Conservation (phyloP, 2,113 vertebrate genomes). For the Nerophis lumbriciformis region DNA sequence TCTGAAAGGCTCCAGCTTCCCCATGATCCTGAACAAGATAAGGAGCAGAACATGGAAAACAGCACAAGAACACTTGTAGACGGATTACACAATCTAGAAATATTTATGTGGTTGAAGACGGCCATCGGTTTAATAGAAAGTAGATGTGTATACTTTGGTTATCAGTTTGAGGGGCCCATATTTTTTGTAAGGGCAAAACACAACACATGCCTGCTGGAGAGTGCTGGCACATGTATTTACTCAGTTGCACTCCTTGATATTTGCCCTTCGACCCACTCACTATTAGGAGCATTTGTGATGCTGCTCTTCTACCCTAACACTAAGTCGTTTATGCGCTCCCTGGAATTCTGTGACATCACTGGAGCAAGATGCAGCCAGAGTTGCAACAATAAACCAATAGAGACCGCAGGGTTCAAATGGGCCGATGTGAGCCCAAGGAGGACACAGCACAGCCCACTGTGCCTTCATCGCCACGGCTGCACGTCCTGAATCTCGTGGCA, state of each 20-base stretch:
- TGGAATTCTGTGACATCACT: conserved; percentile 74
- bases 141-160: background rate
- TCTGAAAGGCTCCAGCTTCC: too few species aligned
- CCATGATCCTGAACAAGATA: too few species aligned
- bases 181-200: conserved; percentile 6
- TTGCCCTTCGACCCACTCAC: conserved; percentile 56
- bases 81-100: too few species aligned
- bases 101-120: too few species aligned
- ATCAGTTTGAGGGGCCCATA: background rate
- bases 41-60: too few species aligned
- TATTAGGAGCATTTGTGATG: conserved; percentile 49
- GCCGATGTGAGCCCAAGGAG: conserved; percentile 52
- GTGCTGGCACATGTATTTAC: conserved; percentile 24
- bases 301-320: conserved; percentile 69
- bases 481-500: conserved; percentile 17
- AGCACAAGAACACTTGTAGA: too few species aligned
- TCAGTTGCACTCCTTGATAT: conserved; percentile 38
- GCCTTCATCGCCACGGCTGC: conserved; percentile 34
- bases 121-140: too few species aligned
- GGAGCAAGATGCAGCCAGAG: conserved; percentile 50
- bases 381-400: conserved; percentile 69
- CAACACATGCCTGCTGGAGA: conserved; percentile 20
- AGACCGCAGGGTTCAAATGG: conserved; percentile 64
- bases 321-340: conserved; percentile 69
- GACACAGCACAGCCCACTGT: conserved; percentile 40